Base-by-base conservation (phyloP, 2,113 vertebrate species). In the Callipepla squamata region DNA sequence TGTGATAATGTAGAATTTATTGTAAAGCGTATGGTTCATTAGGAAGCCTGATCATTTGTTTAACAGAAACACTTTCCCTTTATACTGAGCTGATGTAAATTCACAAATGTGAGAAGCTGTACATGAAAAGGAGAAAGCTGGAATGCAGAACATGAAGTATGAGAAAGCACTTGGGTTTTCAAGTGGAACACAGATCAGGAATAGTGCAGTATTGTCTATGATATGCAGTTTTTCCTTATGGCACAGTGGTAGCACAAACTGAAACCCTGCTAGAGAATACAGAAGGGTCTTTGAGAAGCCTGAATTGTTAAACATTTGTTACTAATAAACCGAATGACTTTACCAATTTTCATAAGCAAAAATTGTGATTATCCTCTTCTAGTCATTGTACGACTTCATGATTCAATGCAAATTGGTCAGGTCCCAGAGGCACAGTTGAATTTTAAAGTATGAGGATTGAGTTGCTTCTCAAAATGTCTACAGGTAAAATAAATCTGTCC, bases 251-350 rank as follows among this genome's bases (percentile, higher is more conserved):
- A 87, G 42, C 42, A 53, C 22, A 40, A 59, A 20, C 36, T 65
- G 55, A 92, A 94, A 81, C 47, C 11, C 32, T 96, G 53, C 57
- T 61, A 40, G 36, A 95, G 73, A 87, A 58, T 21, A 94, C 85
- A 95, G 92, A 96, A 74, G 50, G 34, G 77, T 80, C 73, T 91
- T 93, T 94, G 90, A 92, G 70, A 92, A 74, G 21, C 63, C 79
- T 11, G 47, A 72, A 78, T 80, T 82, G n/a, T 72, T 90, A 89
- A 87, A 95, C 79, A 95, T 96, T 97, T 96, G 90, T 81, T 97
- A 84, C 80, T 93, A 93, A 96, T 96, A 94, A 96, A 51, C 30
- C 83, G 76, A 63, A 73, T 81, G 92, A 82, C 86, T 90, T 85
- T 80, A 78, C 21, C 80, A n/a, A 25, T 90, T 69, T 92, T 96